Base-by-base conservation (phyloP, 2,888 invertebrate species). In the Eustalomyia histrio region DNA sequence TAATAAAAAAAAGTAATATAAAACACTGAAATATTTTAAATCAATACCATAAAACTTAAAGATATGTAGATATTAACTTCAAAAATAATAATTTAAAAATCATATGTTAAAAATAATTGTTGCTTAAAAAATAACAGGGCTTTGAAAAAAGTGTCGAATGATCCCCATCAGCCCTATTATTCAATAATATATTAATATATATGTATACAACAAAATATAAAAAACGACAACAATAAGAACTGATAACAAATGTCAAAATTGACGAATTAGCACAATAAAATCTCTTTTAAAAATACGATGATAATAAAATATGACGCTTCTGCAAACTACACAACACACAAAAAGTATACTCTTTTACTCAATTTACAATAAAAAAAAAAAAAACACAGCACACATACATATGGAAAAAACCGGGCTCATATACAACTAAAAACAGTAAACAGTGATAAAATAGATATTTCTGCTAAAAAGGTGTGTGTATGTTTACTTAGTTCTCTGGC, bases 391-490 rank as follows among this genome's bases (percentile, higher is more conserved):
- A 29, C 29, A 29, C 5, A 6, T 7, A 29, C 29, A 39, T 12
- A 39, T 3, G 12, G 1, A 39, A 47, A n/a, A 47, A 47, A 47
- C 43, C 43, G 43, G 43, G 43, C 43, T 47, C 43, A n/a, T 47
- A n/a, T 47, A 47, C n/a, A n/a, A 29, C 29, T 6, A 29, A 29
- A 3, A 47, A 47, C 43, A 6, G n/a, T 14, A 47, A 47, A 47
- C 43, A 43, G 52, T 18, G 29, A 50, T 12, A 33, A 53, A 50
- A 43, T 8, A 50, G 52, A 64, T 68, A 57, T 60, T 72, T 74
- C 71, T 79, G 73, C 74, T 72, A 83, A 83, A 81, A 84, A 84
- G 84, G 84, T 83, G 84, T 84, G 84, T 80, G 84, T 81, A 78
- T 84, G 83, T 84, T 84, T 84, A 83, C 84, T 80, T 83, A 80